Evolutionary conservation across 1,140 invertebrate species (phyloP).

Genomic region (Caenorhabditis brenneri): DNA sequence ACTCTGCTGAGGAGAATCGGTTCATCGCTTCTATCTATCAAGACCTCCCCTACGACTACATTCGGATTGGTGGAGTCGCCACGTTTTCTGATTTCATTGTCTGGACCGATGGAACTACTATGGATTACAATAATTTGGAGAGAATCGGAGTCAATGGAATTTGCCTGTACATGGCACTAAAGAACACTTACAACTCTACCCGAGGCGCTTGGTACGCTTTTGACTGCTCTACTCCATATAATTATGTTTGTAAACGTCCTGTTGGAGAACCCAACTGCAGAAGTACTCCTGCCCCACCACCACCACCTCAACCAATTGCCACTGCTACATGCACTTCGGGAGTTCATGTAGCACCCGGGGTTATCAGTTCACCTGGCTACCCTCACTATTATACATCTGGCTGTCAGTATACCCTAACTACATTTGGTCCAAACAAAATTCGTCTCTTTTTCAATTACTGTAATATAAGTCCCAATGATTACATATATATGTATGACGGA

Average conservation of each 20-base stretch:
- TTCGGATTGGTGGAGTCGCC: neutral
- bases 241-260: neutral
- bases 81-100: neutral
- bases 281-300: neutral
- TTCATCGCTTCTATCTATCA: neutral
- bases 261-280: neutral
- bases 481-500: neutral
- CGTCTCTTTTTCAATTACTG: neutral
- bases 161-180: neutral
- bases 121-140: neutral
- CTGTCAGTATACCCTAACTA: neutral
- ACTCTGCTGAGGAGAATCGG: neutral
- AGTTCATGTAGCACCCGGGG: neutral
- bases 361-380: neutral
- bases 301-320: neutral
- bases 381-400: neutral
- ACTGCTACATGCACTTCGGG: neutral
- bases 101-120: neutral
- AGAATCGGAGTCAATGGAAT: neutral
- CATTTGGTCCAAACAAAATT: neutral
- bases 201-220: neutral
- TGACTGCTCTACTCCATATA: neutral
- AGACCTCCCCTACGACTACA: neutral
- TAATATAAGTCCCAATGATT: neutral
- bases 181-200: neutral